Evolutionary conservation across 2,113 vertebrate genomes (phyloP).

Genomic region (Vulpes ferrilata): DNA sequence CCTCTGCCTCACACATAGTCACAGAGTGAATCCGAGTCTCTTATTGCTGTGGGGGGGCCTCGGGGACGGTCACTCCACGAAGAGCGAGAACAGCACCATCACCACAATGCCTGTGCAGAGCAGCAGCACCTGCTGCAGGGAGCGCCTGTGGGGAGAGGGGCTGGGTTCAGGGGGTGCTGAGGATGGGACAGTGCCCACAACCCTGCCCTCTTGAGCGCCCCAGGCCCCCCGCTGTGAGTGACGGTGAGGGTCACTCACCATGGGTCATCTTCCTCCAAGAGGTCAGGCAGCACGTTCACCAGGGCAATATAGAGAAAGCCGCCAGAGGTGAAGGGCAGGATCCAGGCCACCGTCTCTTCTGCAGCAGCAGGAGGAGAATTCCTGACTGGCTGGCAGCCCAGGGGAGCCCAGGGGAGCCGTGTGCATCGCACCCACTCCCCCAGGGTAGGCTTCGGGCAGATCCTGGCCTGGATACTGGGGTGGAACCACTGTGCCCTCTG

Average conservation of each 20-base stretch:
- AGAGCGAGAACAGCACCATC: conserved; percentile 93
- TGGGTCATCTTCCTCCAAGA: conserved; percentile 94
- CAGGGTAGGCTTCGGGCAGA: neutral
- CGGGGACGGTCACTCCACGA: conserved; percentile 87
- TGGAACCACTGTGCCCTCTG: neutral
- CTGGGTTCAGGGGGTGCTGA: neutral
- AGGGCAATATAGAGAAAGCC: conserved; percentile 98
- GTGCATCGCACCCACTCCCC: neutral
- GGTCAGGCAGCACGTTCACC: conserved; percentile 97
- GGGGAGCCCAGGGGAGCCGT: neutral
- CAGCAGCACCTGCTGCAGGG: conserved; percentile 94
- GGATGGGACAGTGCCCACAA: neutral
- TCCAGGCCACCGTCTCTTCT: conserved; percentile 94
- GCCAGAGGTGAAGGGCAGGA: conserved; percentile 97
- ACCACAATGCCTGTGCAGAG: conserved; percentile 93
- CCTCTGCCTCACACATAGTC: neutral
- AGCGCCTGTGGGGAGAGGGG: conserved; percentile 89
- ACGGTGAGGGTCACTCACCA: conserved; percentile 87
- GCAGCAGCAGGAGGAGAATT: neutral
- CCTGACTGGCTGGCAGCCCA: neutral
- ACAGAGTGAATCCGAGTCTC: conserved; percentile 51
- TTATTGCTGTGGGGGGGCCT: conserved; percentile 62
- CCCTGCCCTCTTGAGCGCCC: neutral
- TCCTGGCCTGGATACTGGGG: neutral
- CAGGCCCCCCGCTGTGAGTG: no score